phyloP scores from a whole-genome alignment of 1,140 invertebrate species.

The Drosophila navojoa region DNA sequence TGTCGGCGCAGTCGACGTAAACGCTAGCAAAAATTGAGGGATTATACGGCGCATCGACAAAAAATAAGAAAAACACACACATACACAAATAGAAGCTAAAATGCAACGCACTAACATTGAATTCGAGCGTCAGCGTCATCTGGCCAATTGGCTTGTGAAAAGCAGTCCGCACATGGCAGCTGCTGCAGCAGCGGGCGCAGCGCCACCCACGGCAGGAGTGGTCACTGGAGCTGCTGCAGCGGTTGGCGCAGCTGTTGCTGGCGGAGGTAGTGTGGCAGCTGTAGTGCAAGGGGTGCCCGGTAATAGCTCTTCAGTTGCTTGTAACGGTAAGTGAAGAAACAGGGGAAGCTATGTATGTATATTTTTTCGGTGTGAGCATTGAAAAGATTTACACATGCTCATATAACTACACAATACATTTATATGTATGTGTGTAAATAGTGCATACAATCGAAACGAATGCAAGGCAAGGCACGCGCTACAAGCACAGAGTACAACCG shows the following conservation, averaged over 20 bases:
- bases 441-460: constrained; percentile 26
- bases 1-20: constrained; percentile 51
- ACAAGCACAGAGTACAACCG: constrained; percentile 28
- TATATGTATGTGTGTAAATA: not conserved
- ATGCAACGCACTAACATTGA: constrained; percentile 83
- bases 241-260: constrained; percentile 28
- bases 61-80: constrained; percentile 43
- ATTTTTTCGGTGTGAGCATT: constrained; percentile 15
- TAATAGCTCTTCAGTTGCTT: constrained; percentile 66
- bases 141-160: constrained; percentile 83
- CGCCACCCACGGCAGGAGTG: constrained; percentile 36
- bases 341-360: not conserved
- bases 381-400: constrained; percentile 27
- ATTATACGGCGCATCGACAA: constrained; percentile 11
- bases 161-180: constrained; percentile 83
- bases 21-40: constrained; percentile 16
- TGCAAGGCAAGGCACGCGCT: constrained; percentile 62
- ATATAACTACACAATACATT: not conserved
- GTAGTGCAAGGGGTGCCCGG: constrained; percentile 52
- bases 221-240: constrained; percentile 32
- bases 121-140: constrained; percentile 83
- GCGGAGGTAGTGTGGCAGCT: constrained; percentile 41
- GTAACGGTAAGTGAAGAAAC: constrained; percentile 69
- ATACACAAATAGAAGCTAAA: constrained; percentile 31
- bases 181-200: constrained; percentile 56